Base-by-base conservation (phyloP, 2,113 vertebrate species). In the Myrmophylax atrothorax region DNA sequence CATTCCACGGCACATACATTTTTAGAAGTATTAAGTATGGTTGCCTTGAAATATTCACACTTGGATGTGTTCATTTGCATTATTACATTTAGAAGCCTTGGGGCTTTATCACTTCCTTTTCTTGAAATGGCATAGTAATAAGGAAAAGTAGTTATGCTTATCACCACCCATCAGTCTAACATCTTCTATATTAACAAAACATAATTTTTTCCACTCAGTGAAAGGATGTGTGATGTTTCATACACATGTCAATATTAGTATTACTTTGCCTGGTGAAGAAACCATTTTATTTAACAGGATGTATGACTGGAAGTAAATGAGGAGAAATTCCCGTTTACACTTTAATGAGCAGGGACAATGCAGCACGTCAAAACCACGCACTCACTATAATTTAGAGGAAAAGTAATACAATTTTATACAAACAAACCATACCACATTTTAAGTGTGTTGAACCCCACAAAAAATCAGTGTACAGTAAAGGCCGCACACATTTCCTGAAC, bases 101-200 rank as follows among this genome's bases (percentile, higher is more conserved):
- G 89, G 97, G 98, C 97, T 96, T 97, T 96, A 98, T 96, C 97
- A 96, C 96, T 97, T 98, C 97, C 97, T 97, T 93, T 98, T 97
- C 94, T 92, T 94, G 92, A 95, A 98, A 96, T 93, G 92, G 97
- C 94, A 96, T 67, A 96, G 93, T 97, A 98, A 98, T 98, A 97
- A 97, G 96, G 96, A 94, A 95, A 96, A 98, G 90, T 94, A 84
- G 96, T 98, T 97, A 97, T 97, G 96, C 96, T 97, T 96, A 97
- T 97, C 95, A 97, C 97, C 95, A 97, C 89, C 95, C 95, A 94
- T 97, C 97, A 98, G 88, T 97, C 98, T 98, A 97, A 96, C 84
- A 97, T 95, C 89, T 97, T 94, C 84, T 83, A 50, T 95, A 97
- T 96, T 98, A 98, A 97, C 95, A 97, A 97, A 97, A 97, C 93